Evolutionary conservation across 2,797 vertebrate species (phyloP), one percentile per base, ranked within the genome.

Genomic region (Tympanoctomys barrerae): DNA sequence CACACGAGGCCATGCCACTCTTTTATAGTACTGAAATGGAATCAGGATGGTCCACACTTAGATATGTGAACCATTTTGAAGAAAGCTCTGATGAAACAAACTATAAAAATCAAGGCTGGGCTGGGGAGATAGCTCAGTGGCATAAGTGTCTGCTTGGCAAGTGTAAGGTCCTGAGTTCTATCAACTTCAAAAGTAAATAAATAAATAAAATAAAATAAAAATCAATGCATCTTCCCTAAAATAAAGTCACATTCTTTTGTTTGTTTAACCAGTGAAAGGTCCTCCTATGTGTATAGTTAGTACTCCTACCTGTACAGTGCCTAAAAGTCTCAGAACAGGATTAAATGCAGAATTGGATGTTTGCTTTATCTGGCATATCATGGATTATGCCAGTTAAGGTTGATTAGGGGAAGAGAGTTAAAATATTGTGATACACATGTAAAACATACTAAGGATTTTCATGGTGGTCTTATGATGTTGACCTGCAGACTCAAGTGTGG

Each of bases 281-380:
- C 46, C 59, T 77, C 21, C 68, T 77, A 33, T 54, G 7, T 84
- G 24, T 66, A 57, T 9, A 92, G 18, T 54, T 93, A 33, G 19
- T 12, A 46, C 49, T 81, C 14, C 68, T 80, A 28, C 54, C 18
- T 84, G 24, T 42, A 52, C 14, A 91, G 18, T 70, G 88, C 68
- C 28, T 64, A 79, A 96, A 66, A 31, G 62, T 89, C 82, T 96
- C 33, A 68, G 70, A 75, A 96, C n/a, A 93, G 89, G 33, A 33
- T 33, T 90, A n/a, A 54, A 73, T 24, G 62, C 10, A 88, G 78
- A 97, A 87, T 19, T 33, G 13, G 68, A 2, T 54, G n/a, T 68
- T 92, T n/a, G 18, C 73, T 36, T 73, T 87, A 59, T 91, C 52
- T 71, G 24, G 80, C 82, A 59, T 61, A 42, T 79, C 10, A 36